These are phyloP conservation scores for Mycetomoellerius zeteki DNA, from an alignment of 1,140 invertebrate species.

Conservation along the genomic window DNA sequence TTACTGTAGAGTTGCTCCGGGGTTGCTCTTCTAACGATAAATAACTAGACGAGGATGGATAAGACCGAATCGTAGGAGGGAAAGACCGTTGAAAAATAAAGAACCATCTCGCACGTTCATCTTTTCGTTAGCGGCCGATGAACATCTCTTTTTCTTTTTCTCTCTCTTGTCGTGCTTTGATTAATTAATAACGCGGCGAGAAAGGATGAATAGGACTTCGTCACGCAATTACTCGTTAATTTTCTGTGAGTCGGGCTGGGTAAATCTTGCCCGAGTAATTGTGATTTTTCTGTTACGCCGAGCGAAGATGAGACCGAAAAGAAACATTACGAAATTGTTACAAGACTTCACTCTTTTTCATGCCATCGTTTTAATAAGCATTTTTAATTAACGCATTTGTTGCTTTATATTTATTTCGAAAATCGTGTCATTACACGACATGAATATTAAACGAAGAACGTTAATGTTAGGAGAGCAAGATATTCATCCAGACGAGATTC, in stretches of 20 bases:
- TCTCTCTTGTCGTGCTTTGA: background rate
- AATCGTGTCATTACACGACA: background rate
- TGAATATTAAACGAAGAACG: background rate
- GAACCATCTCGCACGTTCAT: conserved; percentile 5
- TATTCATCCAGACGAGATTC: background rate
- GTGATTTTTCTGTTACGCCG: background rate
- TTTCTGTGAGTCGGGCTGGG: background rate
- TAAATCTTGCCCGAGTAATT: conserved; percentile 11
- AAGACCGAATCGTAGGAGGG: background rate
- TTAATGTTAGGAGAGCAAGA: background rate
- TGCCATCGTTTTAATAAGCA: background rate
- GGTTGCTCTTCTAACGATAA: conserved; percentile 59
- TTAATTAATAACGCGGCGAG: conserved; percentile 58
- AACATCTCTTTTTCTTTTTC: background rate
- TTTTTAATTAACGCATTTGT: conserved; percentile 23
- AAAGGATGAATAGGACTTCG: background rate
- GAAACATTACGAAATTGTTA: background rate
- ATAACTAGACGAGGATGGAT: conserved; percentile 60
- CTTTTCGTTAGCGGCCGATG: background rate
- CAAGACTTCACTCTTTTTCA: background rate
- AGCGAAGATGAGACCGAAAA: background rate
- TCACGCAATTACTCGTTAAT: conserved; percentile 49
- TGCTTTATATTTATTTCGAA: conserved; percentile 28
- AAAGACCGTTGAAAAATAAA: conserved; percentile 41
- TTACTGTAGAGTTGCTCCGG: background rate